These are phyloP conservation scores for Pantherophis alleghaniensis DNA, from an alignment of 2,797 vertebrate genomes.

Conservation along the genomic window DNA sequence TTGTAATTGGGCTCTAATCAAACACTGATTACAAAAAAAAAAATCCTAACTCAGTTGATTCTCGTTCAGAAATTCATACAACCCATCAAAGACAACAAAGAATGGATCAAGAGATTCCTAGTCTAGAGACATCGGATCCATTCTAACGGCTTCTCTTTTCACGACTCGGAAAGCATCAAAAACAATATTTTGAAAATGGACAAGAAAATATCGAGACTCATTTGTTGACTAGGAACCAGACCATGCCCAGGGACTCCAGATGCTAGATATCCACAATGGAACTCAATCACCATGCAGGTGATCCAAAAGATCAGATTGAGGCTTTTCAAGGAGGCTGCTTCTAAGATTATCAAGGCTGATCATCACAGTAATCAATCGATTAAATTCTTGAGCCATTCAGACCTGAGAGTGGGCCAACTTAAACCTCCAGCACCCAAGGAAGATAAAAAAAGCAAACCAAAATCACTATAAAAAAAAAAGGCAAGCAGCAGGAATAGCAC, in stretches of 20 bases:
- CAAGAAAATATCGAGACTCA: neutral
- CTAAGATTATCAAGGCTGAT: slow-evolving; percentile 2
- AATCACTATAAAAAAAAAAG: neutral
- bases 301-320: slow-evolving; percentile 28
- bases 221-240: neutral
- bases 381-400: neutral
- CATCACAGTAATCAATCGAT: neutral
- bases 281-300: neutral
- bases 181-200: neutral
- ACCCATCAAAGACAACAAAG: neutral
- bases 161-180: neutral
- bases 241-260: neutral
- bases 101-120: neutral
- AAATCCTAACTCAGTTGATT: neutral
- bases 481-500: neutral
- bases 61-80: neutral
- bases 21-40: neutral
- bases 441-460: neutral
- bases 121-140: neutral
- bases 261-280: neutral
- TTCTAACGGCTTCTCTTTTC: neutral
- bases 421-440: slow-evolving; percentile 49
- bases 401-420: neutral
- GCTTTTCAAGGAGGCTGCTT: neutral
- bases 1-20: slow-evolving; percentile 4